These are phyloP conservation scores for Sakesphorus luctuosus DNA, from an alignment of 2,113 vertebrate species.

Conservation along the genomic window DNA sequence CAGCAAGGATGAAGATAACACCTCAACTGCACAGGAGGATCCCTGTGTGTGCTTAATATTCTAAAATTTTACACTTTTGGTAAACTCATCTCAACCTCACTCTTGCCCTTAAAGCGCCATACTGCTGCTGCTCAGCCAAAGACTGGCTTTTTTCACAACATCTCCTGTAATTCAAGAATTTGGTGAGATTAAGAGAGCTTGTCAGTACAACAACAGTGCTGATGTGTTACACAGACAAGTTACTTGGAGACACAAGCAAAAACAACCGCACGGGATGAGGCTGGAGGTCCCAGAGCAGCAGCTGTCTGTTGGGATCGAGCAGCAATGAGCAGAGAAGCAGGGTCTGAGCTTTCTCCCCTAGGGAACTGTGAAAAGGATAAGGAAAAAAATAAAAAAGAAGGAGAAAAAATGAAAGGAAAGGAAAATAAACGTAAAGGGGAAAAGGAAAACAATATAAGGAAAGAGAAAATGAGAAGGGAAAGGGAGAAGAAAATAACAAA, in stretches of 20 bases:
- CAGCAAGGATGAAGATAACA: background rate
- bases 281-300: background rate
- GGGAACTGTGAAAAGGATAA: background rate
- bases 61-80: background rate
- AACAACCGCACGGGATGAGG: background rate
- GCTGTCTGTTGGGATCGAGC: background rate
- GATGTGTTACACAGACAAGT: background rate
- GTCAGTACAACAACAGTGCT: background rate
- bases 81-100: background rate
- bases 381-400: rapidly evolving
- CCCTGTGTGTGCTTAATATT: background rate
- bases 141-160: background rate
- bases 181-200: background rate
- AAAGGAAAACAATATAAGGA: background rate
- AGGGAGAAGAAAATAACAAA: too few relatives aligned
- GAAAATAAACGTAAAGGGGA: background rate
- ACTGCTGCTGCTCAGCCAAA: background rate
- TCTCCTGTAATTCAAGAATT: background rate
- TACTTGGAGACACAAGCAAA: background rate
- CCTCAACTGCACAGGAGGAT: rapidly evolving
- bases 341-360: background rate
- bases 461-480: background rate
- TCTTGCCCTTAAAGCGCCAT: background rate
- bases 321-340: background rate
- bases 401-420: too few relatives aligned